These are phyloP conservation scores for Neoscelio sp. DNA, from an alignment of 2,888 invertebrate species.

Conservation along the genomic window DNA sequence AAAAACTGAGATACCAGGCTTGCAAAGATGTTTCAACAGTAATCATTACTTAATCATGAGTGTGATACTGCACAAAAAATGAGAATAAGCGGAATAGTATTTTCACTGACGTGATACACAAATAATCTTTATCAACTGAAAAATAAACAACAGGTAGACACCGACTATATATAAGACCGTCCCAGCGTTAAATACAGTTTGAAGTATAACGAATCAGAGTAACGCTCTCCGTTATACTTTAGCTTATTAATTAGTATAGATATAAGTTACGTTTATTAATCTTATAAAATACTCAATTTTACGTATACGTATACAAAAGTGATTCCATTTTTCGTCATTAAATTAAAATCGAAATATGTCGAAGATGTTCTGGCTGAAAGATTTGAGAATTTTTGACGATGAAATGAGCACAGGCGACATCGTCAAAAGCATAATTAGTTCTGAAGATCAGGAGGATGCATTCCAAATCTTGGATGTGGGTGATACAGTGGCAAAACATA, in stretches of 20 bases:
- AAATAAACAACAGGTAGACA: constrained; percentile 56
- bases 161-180: constrained; percentile 60
- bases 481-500: constrained; percentile 75
- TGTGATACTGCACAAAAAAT: constrained; percentile 57
- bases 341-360: constrained; percentile 18
- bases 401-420: constrained; percentile 70
- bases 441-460: constrained; percentile 74
- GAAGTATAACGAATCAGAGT: constrained; percentile 54
- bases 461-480: constrained; percentile 78
- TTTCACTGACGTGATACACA: constrained; percentile 50
- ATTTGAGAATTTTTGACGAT: constrained; percentile 74
- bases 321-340: neutral
- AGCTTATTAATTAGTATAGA: constrained; percentile 21
- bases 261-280: constrained; percentile 3
- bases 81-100: constrained; percentile 46
- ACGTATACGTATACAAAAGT: neutral
- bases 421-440: constrained; percentile 72
- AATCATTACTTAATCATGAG: constrained; percentile 45
- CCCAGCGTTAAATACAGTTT: constrained; percentile 51
- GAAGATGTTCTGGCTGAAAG: constrained; percentile 61
- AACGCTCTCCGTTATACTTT: constrained; percentile 56
- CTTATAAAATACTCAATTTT: neutral
- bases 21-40: neutral
- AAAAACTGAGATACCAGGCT: no score
- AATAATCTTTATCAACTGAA: constrained; percentile 63